Base-by-base conservation (phyloP, 2,797 vertebrate genomes). In the Sparidentex hasta region DNA sequence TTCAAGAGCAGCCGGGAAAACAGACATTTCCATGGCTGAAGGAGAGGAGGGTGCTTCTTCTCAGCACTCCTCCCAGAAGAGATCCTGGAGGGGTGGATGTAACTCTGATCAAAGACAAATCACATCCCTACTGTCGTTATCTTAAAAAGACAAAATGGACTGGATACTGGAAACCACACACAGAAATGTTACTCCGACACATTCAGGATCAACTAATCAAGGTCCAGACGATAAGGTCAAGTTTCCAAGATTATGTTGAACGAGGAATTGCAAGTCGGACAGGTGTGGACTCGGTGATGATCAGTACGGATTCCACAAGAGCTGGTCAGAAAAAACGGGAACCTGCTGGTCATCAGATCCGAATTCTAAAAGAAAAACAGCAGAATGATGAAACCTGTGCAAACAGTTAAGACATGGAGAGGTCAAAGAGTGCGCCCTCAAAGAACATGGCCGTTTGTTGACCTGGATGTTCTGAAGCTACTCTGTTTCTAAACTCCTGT, bases 271-370 rank as follows among this genome's bases (percentile, higher is more conserved):
- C 1, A 23, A 16, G 58, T 18, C 52, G 62, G 51, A 23, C 2
- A 8, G 1, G 14, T 11, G 57, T 18, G 29, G 52, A 56, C 27
- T 11, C 27, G 29, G 27, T 1, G 25, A 27, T 0, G 2, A 33
- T 89, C 89, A 93, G 59, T 94, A 93, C 1, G 82, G 93, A 23
- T 84, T 93, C 94, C 94, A 93, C 46, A 89, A 58, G 5, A 89
- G 82, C 78, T 86, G 88, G 56, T 94, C 93, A 0, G 88, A 86
- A 16, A 90, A 86, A 11, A 87, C 80, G 0, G 92, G 93, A 54
- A 94, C 91, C 85, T 88, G 92, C 88, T 94, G 93, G 80, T 93
- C 90, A 9, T 93, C 90, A 2, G 70, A 82, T 47, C 76, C 52
- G 0, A 84, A 64, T 17, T 90, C 91, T 91, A 23, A 3, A 2